Conservation (phyloP, 2,797 vertebrate species). For the Scomberomorus guttatus region DNA sequence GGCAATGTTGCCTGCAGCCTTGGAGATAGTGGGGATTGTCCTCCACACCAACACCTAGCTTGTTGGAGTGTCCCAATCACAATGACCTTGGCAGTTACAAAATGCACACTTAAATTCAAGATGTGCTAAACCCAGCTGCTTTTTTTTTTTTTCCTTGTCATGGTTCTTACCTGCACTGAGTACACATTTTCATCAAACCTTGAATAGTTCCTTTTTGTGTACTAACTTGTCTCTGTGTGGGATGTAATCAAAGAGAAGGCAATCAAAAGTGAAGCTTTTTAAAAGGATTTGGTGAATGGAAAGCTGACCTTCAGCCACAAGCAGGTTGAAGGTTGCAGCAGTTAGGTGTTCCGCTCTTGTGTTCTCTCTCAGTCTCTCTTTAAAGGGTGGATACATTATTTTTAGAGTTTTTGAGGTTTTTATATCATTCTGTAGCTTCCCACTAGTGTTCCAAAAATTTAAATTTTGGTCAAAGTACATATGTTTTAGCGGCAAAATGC, state of each 20-base stretch:
- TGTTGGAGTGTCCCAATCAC: conserved; percentile 59
- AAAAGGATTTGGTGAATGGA: conserved; percentile 53
- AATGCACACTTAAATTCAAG: conserved; percentile 59
- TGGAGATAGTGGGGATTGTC: conserved; percentile 78
- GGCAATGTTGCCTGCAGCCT: conserved; percentile 79
- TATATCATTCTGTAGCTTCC: too few species aligned
- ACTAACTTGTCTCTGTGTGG: conserved; percentile 33
- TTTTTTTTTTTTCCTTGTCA: conserved; percentile 29
- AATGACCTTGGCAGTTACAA: conserved; percentile 74
- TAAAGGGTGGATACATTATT: too few species aligned
- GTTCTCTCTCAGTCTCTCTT: conserved; percentile 30
- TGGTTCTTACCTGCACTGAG: conserved; percentile 49
- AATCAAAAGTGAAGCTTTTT: conserved; percentile 45
- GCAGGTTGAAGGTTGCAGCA: conserved; percentile 59
- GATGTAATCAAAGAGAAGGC: conserved; percentile 53
- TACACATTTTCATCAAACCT: conserved; percentile 52
- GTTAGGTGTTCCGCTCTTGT: conserved; percentile 30
- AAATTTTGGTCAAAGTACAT: too few species aligned
- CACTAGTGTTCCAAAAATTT: too few species aligned
- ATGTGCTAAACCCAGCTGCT: conserved; percentile 30
- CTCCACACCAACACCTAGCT: conserved; percentile 59
- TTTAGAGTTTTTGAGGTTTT: too few species aligned
- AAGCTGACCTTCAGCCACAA: conserved; percentile 42
- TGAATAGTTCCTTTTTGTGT: conserved; percentile 44
- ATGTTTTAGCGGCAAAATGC: too few species aligned